A percentile compares a stretch with the other conserved stretches of the same genome.
These are phyloP conservation scores for Gobius niger DNA, from an alignment of 2,113 vertebrate genomes.

Conservation along the genomic window DNA sequence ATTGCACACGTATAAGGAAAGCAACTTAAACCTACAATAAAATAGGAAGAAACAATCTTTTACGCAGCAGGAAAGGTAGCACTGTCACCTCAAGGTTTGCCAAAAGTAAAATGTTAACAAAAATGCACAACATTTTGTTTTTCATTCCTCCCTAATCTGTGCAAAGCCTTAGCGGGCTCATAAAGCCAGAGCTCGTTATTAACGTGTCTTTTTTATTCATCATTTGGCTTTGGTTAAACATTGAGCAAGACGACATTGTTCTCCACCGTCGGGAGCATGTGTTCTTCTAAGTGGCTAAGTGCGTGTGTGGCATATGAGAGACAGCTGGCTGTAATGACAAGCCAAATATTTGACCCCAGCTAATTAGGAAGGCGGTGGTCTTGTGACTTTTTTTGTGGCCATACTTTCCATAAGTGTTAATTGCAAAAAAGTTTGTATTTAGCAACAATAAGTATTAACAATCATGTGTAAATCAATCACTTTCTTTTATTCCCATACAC, in stretches of 20 bases:
- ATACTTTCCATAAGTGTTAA: slow-evolving; percentile 56
- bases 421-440: slow-evolving; percentile 13
- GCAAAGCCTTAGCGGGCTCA: not conserved
- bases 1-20: too few relatives aligned
- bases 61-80: too few relatives aligned
- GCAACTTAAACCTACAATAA: too few relatives aligned
- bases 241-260: slow-evolving; percentile 4
- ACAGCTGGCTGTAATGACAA: slow-evolving; percentile 54
- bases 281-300: slow-evolving; percentile 4
- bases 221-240: slow-evolving; percentile 7
- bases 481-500: slow-evolving; percentile 40
- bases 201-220: not conserved
- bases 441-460: not conserved
- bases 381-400: slow-evolving; percentile 42
- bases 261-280: not conserved
- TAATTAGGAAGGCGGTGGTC: slow-evolving; percentile 54
- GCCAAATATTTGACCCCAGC: slow-evolving; percentile 64
- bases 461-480: slow-evolving; percentile 13
- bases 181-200: not conserved
- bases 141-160: not conserved
- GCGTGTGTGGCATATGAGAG: slow-evolving; percentile 18
- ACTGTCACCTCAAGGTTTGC: too few relatives aligned
- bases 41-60: too few relatives aligned
- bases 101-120: too few relatives aligned
- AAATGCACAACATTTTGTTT: not conserved